Evolutionary conservation across 2,113 vertebrate genomes (phyloP).

Genomic region (Thryonomys swinderianus): DNA sequence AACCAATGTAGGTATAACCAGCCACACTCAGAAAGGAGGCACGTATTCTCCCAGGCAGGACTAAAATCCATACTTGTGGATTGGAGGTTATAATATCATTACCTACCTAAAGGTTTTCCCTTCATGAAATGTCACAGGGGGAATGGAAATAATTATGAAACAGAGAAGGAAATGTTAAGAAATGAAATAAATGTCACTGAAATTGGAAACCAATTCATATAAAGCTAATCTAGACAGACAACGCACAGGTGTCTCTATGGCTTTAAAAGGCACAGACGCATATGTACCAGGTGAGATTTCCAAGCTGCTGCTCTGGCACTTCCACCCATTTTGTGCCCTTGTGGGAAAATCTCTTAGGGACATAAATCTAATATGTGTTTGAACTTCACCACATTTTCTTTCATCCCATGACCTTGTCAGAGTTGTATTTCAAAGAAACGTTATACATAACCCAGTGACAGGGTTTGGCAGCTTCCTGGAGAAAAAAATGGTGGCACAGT

Average conservation of each 20-base stretch:
- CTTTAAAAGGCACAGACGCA: background rate
- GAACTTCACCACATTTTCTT: background rate
- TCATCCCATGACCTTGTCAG: background rate
- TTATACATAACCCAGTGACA: background rate
- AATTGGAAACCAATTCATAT: constrained; percentile 2
- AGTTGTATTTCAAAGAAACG: background rate
- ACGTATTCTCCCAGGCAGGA: background rate
- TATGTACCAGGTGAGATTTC: background rate
- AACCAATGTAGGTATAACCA: background rate
- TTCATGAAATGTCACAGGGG: background rate
- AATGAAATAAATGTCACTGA: constrained; percentile 10
- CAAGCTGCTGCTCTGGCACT: background rate
- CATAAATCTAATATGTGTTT: background rate
- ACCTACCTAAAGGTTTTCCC: background rate
- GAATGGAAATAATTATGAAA: constrained; percentile 9
- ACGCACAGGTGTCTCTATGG: background rate
- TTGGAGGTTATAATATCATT: background rate
- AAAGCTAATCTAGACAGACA: constrained; percentile 16
- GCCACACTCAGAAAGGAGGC: background rate
- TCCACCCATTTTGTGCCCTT: background rate
- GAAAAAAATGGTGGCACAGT: background rate
- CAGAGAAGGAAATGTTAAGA: constrained; percentile 4
- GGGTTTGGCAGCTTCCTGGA: background rate
- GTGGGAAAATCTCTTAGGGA: background rate
- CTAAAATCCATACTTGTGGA: background rate